These are phyloP conservation scores for Oryzias javanicus DNA, from an alignment of 2,113 vertebrate genomes.

Conservation along the genomic window DNA sequence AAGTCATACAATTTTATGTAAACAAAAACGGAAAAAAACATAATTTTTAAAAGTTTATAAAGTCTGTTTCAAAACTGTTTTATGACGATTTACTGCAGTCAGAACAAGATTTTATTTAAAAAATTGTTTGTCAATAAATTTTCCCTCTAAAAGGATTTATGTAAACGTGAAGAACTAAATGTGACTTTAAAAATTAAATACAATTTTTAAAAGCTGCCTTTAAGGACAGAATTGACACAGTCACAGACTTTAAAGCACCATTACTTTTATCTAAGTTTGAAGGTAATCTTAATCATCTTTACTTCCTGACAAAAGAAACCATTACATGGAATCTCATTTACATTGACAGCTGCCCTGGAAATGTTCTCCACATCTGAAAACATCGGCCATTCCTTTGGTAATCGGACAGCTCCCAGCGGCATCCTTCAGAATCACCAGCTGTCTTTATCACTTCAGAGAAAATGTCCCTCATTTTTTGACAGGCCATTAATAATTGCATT, in stretches of 20 bases:
- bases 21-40: too few relatives aligned
- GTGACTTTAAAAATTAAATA: too few relatives aligned
- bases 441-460: not conserved
- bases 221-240: too few relatives aligned
- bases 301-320: not conserved
- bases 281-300: not conserved
- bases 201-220: too few relatives aligned
- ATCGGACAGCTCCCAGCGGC: constrained; percentile 6
- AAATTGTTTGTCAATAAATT: too few relatives aligned
- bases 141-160: too few relatives aligned
- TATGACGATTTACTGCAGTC: too few relatives aligned
- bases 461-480: not conserved
- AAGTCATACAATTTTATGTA: too few relatives aligned
- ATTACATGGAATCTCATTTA: not conserved
- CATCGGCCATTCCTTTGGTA: not conserved
- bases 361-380: constrained; percentile 1
- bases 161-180: too few relatives aligned
- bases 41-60: too few relatives aligned
- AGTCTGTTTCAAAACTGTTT: too few relatives aligned
- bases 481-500: constrained; percentile 11
- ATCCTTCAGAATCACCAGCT: constrained; percentile 4
- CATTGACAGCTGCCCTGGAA: not conserved
- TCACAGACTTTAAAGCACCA: not conserved
- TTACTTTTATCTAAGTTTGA: not conserved
- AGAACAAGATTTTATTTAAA: too few relatives aligned